These are phyloP conservation scores for Orchestia grillus DNA, from an alignment of 1,140 invertebrate species.

Conservation along the genomic window DNA sequence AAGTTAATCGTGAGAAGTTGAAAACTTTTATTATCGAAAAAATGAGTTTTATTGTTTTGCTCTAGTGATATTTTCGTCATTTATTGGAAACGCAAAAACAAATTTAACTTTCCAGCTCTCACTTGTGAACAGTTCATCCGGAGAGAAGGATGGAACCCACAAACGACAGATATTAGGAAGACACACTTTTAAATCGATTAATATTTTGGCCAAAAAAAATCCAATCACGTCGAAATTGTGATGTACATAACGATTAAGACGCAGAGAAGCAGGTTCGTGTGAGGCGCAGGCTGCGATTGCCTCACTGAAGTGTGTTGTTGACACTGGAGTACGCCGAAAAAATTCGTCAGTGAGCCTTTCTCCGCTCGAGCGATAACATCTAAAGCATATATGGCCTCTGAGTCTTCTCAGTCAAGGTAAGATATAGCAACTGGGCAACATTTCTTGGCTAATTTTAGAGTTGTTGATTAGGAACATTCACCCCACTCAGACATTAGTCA, in stretches of 20 bases:
- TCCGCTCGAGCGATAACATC: neutral
- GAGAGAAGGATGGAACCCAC: neutral
- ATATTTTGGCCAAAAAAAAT: neutral
- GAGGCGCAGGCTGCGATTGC: neutral
- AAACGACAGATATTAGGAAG: neutral
- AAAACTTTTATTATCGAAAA: no score
- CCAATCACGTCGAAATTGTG: neutral
- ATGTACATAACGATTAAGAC: neutral
- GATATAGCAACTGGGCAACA: neutral
- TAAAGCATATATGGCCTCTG: neutral
- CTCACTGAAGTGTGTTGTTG: neutral
- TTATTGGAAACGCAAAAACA: no score
- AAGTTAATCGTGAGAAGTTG: no score
- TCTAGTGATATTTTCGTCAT: no score
- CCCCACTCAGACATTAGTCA: neutral
- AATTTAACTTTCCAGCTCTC: neutral
- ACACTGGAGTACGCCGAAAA: neutral
- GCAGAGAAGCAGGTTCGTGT: neutral
- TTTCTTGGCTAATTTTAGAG: neutral
- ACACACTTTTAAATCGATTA: neutral
- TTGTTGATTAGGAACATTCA: neutral
- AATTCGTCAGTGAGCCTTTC: neutral
- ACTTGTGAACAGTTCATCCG: neutral
- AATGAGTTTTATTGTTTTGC: no score
- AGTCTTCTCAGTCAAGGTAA: neutral